These are phyloP conservation scores for Idris sp. DNA, from an alignment of 1,140 invertebrate species.

Conservation along the genomic window DNA sequence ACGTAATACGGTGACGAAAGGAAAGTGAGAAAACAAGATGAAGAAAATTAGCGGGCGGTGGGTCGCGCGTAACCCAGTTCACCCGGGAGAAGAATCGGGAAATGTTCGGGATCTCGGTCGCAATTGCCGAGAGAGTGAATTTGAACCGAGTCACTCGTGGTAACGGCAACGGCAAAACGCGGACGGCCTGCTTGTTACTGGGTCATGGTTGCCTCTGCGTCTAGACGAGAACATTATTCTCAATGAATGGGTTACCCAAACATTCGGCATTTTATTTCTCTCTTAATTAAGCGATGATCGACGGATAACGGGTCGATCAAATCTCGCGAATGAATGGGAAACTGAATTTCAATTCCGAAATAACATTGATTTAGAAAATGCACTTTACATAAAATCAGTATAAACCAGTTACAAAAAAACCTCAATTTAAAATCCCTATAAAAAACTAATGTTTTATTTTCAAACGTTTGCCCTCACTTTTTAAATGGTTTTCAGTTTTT, in stretches of 20 bases:
- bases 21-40: conserved; percentile 34
- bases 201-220: conserved; percentile 58
- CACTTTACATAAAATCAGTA: too few relatives aligned
- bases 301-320: too few relatives aligned
- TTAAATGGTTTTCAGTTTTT: too few relatives aligned
- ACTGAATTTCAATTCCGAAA: too few relatives aligned
- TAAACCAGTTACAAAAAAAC: too few relatives aligned
- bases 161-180: conserved; percentile 47
- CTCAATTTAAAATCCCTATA: too few relatives aligned
- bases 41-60: conserved; percentile 3
- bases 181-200: conserved; percentile 57
- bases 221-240: conserved; percentile 57
- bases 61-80: conserved; percentile 57
- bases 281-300: too few relatives aligned
- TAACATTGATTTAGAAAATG: too few relatives aligned
- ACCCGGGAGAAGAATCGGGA: conserved; percentile 53
- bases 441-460: too few relatives aligned
- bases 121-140: conserved; percentile 54
- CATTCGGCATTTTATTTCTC: too few relatives aligned
- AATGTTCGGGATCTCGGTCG: conserved; percentile 46
- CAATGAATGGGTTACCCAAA: conserved; percentile 54
- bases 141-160: conserved; percentile 60
- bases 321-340: too few relatives aligned
- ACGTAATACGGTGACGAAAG: conserved; percentile 18
- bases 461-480: too few relatives aligned